Evolutionary conservation across 2,888 invertebrate genomes (phyloP).

Genomic region (Tetragonisca angustula): DNA sequence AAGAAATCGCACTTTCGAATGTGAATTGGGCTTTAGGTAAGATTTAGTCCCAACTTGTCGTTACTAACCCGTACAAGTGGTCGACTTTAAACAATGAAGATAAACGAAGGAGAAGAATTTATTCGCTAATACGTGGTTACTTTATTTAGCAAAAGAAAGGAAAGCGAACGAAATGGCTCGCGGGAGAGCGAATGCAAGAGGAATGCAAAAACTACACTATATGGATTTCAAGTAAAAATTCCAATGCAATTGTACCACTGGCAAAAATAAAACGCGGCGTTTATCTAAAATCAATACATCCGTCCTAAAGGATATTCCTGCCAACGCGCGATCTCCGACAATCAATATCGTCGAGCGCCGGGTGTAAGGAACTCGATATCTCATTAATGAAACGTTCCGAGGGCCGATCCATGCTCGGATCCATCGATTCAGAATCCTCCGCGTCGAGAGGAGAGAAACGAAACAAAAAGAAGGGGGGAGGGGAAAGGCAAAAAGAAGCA

Average conservation of each 20-base stretch:
- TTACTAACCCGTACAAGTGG: too few species aligned
- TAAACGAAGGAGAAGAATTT: too few species aligned
- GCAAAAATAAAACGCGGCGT: neutral
- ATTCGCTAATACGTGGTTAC: too few species aligned
- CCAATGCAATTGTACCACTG: neutral
- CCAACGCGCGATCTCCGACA: neutral
- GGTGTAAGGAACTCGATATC: neutral
- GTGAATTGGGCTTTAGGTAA: too few species aligned
- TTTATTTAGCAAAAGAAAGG: too few species aligned
- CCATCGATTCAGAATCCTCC: too few species aligned
- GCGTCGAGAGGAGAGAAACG: too few species aligned
- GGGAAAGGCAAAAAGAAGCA: neutral
- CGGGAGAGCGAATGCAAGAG: neutral
- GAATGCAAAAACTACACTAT: neutral
- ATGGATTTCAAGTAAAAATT: neutral
- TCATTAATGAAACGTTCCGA: neutral
- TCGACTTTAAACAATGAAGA: too few species aligned
- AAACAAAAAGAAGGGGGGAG: too few species aligned
- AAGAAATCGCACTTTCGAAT: neutral
- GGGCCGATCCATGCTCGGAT: neutral
- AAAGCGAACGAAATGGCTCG: neutral
- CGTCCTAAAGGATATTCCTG: neutral
- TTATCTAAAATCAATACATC: neutral
- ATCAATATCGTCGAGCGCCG: neutral
- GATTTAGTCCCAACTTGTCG: too few species aligned